Conservation (phyloP, 2,888 invertebrate species). For the Drosophila neonasuta region DNA sequence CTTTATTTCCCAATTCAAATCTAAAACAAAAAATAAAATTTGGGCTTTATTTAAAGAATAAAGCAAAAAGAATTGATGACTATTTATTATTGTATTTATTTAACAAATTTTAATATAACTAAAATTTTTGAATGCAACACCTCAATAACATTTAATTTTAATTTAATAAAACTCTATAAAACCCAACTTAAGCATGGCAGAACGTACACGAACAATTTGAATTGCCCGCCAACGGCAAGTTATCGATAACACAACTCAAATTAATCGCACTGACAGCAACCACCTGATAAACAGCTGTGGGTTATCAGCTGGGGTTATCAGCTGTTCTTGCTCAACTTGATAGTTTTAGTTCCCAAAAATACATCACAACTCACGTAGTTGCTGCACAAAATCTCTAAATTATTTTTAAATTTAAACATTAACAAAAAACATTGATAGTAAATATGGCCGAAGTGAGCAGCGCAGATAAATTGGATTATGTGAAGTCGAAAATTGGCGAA, state of each 20-base stretch:
- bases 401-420: slow-evolving; percentile 11
- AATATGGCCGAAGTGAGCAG: slow-evolving; percentile 53
- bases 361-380: slow-evolving; percentile 24
- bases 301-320: slow-evolving; percentile 38
- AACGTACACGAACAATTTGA: slow-evolving; percentile 21
- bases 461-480: slow-evolving; percentile 83
- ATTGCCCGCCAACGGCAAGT: slow-evolving; percentile 32
- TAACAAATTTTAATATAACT: too few relatives aligned
- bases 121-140: too few relatives aligned
- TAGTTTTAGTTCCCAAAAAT: slow-evolving; percentile 19
- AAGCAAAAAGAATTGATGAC: too few relatives aligned
- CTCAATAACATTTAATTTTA: too few relatives aligned
- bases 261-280: slow-evolving; percentile 35
- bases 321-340: slow-evolving; percentile 25
- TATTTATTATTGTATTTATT: too few relatives aligned
- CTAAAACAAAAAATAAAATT: too few relatives aligned
- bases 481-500: slow-evolving; percentile 86
- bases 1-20: too few relatives aligned
- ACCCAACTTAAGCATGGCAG: not conserved
- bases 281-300: slow-evolving; percentile 37
- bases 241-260: slow-evolving; percentile 24
- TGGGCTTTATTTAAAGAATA: too few relatives aligned
- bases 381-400: not conserved
- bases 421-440: slow-evolving; percentile 3
- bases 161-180: not conserved